Conservation (phyloP, 2,888 invertebrate genomes). For the Caenorhabditis macrosperma region DNA sequence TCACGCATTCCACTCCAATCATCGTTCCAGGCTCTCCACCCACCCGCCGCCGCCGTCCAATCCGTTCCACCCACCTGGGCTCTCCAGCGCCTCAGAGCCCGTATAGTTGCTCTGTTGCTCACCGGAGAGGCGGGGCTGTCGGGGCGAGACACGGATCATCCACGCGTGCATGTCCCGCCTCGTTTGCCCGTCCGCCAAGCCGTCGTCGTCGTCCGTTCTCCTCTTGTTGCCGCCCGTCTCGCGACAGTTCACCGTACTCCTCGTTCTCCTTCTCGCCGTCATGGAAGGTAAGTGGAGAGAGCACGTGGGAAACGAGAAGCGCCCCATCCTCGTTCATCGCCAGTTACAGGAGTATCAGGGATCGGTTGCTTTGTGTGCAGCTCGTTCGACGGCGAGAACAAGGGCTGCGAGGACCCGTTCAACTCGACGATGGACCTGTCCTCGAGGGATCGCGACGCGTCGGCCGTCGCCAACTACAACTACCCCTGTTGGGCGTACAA, state of each 20-base stretch:
- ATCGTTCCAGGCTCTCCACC: not conserved
- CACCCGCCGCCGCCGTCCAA: conserved; percentile 1
- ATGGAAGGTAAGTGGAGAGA: conserved; percentile 33
- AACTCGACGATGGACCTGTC: conserved; percentile 78
- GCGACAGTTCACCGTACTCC: conserved; percentile 36
- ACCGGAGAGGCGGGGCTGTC: conserved; percentile 55
- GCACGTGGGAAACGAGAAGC: no score
- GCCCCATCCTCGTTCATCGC: not conserved
- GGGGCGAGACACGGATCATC: conserved; percentile 48
- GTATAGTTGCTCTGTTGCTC: conserved; percentile 46
- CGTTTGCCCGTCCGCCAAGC: conserved; percentile 51
- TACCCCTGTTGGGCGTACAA: conserved; percentile 95
- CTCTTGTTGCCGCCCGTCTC: conserved; percentile 46
- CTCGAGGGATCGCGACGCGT: conserved; percentile 61
- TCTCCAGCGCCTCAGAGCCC: conserved; percentile 26
- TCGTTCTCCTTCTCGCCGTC: conserved; percentile 46
- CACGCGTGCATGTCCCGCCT: conserved; percentile 57
- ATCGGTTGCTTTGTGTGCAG: conserved; percentile 98
- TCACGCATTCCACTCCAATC: not conserved
- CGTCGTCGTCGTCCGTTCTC: conserved; percentile 51
- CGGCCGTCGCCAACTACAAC: conserved; percentile 83
- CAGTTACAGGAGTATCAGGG: conserved; percentile 56
- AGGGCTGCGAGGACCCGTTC: conserved; percentile 90
- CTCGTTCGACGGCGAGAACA: conserved; percentile 90
- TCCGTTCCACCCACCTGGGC: conserved; percentile 25